Conservation (phyloP, 2,888 invertebrate genomes). For the Sphecodes monilicornis region DNA sequence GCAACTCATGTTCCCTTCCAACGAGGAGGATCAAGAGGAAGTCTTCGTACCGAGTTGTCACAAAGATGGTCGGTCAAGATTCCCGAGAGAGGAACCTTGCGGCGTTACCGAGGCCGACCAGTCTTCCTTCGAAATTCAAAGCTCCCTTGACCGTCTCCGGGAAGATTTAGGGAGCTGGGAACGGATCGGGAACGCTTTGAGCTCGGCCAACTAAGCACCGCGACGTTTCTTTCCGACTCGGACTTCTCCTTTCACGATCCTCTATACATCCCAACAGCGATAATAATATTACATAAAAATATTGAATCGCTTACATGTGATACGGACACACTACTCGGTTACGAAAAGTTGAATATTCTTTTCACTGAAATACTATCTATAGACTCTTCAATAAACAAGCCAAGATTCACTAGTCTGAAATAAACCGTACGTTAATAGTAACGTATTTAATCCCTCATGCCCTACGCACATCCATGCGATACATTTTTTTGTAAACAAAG, state of each 20-base stretch:
- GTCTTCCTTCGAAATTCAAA: constrained; percentile 59
- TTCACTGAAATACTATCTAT: not conserved
- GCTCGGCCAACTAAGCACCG: constrained; percentile 38
- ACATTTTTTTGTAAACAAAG: no score
- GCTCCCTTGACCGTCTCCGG: constrained; percentile 46
- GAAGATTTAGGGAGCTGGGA: constrained; percentile 61
- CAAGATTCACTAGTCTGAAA: not conserved
- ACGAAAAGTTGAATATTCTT: not conserved
- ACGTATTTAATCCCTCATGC: no score
- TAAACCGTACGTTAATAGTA: not conserved
- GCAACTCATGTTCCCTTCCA: constrained; percentile 45
- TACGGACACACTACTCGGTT: not conserved
- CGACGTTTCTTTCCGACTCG: constrained; percentile 24
- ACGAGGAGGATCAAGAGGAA: constrained; percentile 56
- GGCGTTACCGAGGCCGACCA: constrained; percentile 41
- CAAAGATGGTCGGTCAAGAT: constrained; percentile 75
- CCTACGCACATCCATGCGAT: no score
- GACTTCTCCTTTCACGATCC: not conserved
- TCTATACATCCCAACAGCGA: not conserved
- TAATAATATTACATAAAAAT: constrained; percentile 2
- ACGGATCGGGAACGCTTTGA: constrained; percentile 62
- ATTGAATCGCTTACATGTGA: not conserved
- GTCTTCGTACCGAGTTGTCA: constrained; percentile 66
- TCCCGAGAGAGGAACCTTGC: constrained; percentile 53
- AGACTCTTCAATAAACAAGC: not conserved